These are phyloP conservation scores for Paraplagusia blochii DNA, from an alignment of 2,113 vertebrate species.

Conservation along the genomic window DNA sequence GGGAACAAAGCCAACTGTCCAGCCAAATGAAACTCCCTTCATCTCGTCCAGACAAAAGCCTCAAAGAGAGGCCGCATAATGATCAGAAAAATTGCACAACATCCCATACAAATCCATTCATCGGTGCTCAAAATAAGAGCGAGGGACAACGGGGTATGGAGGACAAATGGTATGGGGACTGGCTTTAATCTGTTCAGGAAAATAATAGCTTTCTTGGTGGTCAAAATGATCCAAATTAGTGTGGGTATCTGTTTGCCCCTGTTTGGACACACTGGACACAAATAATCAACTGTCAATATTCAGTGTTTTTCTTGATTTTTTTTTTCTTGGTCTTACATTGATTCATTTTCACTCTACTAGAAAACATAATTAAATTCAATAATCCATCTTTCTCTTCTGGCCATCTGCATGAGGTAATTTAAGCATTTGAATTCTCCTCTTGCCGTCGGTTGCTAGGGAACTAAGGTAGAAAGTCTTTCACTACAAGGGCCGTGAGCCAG, in stretches of 20 bases:
- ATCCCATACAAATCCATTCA: constrained; percentile 59
- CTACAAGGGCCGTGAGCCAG: constrained; percentile 25
- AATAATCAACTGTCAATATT: constrained; percentile 24
- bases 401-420: constrained; percentile 35
- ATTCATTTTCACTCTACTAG: not conserved
- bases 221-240: constrained; percentile 47
- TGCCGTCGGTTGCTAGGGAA: constrained; percentile 68
- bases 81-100: constrained; percentile 63
- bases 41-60: constrained; percentile 63
- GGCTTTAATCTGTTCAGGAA: constrained; percentile 52
- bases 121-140: constrained; percentile 45
- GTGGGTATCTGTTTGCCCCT: constrained; percentile 9
- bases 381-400: constrained; percentile 50
- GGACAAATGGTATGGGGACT: constrained; percentile 38
- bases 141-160: constrained; percentile 11
- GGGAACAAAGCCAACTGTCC: constrained; percentile 68
- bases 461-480: constrained; percentile 50
- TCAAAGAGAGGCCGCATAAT: constrained; percentile 60
- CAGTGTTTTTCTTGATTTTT: constrained; percentile 18
- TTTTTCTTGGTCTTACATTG: no score
- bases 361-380: constrained; percentile 54
- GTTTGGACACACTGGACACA: constrained; percentile 58
- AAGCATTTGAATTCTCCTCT: constrained; percentile 38
- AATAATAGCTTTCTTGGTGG: constrained; percentile 43
- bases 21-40: constrained; percentile 61